phyloP scores from a whole-genome alignment of 2,888 invertebrate species.

The Aricia artaxerxes region DNA sequence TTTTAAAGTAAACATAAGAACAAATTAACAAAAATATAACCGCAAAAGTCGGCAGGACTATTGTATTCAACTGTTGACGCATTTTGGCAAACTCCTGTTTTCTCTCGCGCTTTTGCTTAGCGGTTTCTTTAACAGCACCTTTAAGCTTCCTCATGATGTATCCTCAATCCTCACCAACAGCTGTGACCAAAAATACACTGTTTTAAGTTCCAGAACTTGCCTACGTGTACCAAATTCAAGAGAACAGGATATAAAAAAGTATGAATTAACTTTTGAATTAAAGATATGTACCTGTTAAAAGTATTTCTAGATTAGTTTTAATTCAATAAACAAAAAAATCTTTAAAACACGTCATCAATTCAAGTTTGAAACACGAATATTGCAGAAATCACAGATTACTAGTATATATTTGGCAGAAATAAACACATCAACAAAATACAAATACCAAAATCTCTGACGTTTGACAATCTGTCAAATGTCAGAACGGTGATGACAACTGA shows the following conservation, averaged over 20 bases:
- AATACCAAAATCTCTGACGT: no score
- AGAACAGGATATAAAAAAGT: not conserved
- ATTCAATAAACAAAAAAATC: not conserved
- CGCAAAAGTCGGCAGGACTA: conserved; percentile 87
- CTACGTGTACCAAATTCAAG: conserved; percentile 2
- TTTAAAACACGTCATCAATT: conserved; percentile 7
- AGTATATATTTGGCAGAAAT: no score
- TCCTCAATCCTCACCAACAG: conserved; percentile 53
- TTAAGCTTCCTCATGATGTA: conserved; percentile 88
- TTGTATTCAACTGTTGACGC: conserved; percentile 88
- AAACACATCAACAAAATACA: not conserved
- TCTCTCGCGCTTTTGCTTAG: conserved; percentile 90
- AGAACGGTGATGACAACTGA: no score
- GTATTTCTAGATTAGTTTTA: not conserved
- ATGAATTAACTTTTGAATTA: not conserved
- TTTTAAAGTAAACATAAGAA: conserved; percentile 89
- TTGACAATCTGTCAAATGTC: no score
- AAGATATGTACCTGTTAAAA: not conserved
- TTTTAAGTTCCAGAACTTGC: not conserved
- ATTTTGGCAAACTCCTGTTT: conserved; percentile 91
- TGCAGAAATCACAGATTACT: not conserved
- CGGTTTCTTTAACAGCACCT: conserved; percentile 90
- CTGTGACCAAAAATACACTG: conserved; percentile 32
- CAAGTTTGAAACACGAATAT: not conserved
- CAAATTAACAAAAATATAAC: conserved; percentile 86